phyloP scores from a whole-genome alignment of 2,113 vertebrate genomes.

The Anas platyrhynchos region DNA sequence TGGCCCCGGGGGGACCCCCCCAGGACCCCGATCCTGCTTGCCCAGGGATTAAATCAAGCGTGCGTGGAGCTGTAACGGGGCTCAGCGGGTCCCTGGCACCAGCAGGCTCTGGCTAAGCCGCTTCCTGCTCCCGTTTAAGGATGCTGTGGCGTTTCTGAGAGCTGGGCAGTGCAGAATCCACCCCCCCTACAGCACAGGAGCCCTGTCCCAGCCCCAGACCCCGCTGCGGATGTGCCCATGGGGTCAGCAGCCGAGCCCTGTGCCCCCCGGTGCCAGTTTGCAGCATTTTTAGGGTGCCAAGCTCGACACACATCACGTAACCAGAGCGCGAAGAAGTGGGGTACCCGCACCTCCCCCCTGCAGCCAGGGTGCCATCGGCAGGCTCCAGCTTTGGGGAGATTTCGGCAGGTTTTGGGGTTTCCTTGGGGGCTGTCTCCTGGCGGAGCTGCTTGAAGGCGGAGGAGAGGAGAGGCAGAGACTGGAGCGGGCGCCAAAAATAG shows the following conservation, averaged over 20 bases:
- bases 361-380: neutral
- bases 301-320: neutral
- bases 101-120: rapidly evolving
- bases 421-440: rapidly evolving
- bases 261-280: neutral
- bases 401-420: neutral
- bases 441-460: neutral
- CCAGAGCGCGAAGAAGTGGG: neutral
- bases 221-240: rapidly evolving
- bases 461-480: neutral
- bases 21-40: rapidly evolving
- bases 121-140: rapidly evolving
- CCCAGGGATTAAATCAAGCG: rapidly evolving
- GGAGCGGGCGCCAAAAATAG: neutral
- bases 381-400: neutral
- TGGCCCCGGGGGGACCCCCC: rapidly evolving
- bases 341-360: neutral
- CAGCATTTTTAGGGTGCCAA: neutral
- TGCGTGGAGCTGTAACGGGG: neutral
- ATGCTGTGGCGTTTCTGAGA: rapidly evolving
- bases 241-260: neutral
- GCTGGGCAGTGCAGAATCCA: rapidly evolving
- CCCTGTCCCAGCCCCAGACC: neutral
- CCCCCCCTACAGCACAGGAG: rapidly evolving
- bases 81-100: neutral